A percentile compares a stretch with the other conserved stretches of the same genome.
Evolutionary conservation across 2,113 vertebrate species (phyloP).

Genomic region (Ploceus nigricollis): DNA sequence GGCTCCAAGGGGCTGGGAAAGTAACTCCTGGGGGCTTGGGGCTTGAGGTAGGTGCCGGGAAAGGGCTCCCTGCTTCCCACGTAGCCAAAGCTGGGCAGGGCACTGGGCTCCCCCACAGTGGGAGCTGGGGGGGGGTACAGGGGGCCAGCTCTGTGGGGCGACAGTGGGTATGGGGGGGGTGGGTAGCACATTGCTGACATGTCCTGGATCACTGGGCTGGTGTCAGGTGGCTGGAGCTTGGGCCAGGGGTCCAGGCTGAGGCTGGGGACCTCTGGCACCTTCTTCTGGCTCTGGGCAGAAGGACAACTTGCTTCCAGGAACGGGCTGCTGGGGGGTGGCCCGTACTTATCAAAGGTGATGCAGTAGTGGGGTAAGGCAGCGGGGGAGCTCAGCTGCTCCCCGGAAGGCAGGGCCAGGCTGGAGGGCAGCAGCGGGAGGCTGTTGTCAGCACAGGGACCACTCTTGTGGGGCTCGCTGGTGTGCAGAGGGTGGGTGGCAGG

Average conservation of each 20-base stretch:
- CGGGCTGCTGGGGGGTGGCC: background rate
- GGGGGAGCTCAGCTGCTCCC: conserved; percentile 29
- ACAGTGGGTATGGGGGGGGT: conserved; percentile 61
- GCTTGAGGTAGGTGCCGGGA: conserved; percentile 37
- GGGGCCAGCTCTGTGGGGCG: background rate
- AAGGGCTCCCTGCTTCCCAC: background rate
- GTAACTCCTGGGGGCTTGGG: conserved; percentile 38
- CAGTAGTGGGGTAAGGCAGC: background rate
- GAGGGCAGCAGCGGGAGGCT: conserved; percentile 49
- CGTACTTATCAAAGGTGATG: conserved; percentile 38
- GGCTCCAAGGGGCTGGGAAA: conserved; percentile 48
- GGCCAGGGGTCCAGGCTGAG: conserved; percentile 67
- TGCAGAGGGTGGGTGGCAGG: background rate
- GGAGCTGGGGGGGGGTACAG: background rate
- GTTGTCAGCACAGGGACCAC: conserved; percentile 33
- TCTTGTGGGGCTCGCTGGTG: background rate
- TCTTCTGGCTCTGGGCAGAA: conserved; percentile 33
- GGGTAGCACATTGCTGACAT: conserved; percentile 63
- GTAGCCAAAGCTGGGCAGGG: background rate
- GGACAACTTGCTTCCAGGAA: conserved; percentile 69
- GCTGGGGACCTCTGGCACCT: background rate
- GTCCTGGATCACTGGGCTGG: conserved; percentile 68
- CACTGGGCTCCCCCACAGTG: background rate
- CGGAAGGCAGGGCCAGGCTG: conserved; percentile 15
- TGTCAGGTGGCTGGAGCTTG: conserved; percentile 40